Base-by-base conservation (phyloP, 2,888 invertebrate species). In the Heliconius aoede region DNA sequence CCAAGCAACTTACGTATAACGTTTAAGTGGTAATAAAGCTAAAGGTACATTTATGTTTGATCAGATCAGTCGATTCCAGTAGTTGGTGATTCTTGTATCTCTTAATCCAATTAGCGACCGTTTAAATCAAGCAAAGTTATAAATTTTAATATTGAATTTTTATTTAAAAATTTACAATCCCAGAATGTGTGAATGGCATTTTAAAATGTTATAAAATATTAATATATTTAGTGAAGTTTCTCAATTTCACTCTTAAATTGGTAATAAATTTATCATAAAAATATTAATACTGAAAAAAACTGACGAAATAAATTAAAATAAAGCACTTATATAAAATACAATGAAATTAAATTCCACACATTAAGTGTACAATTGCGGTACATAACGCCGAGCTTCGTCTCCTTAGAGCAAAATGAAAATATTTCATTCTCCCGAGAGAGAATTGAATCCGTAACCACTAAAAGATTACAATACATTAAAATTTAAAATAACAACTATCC, bases 101-200 rank as follows among this genome's bases (percentile, higher is more conserved):
- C 2, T 64, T 64, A 36, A 64, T 64, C 32, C 32, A 64, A 64
- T 64, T 36, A 64, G 64, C n/a, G 36, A 1, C n/a, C 64, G n/a
- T 5, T 64, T 24, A 36, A 30, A 64, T 64, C 11, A 13, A 32
- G 5, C 9, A 21, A 9, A 1, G 64, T 64, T 24, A 32, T 64
- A 64, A 36, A 64, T 36, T 36, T 64, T n/a, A 36, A 64, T n/a
- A 5, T 13, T 24, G 13, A n/a, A 32, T 32, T n/a, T 64, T 32
- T 36, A 64, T 36, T 21, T 21, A 32, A 36, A 24, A 32, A 24
- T 15, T 64, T 36, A 13, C 13, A 13, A 64, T 36, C 9, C 1
- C n/a, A 64, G 4, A 64, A 64, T 64, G 9, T 36, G 36, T 15
- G 13, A 64, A 64, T 64, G 1, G 7, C 13, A 36, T 3, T 15